Conservation (phyloP, 2,888 invertebrate genomes). For the Ischnura elegans region DNA sequence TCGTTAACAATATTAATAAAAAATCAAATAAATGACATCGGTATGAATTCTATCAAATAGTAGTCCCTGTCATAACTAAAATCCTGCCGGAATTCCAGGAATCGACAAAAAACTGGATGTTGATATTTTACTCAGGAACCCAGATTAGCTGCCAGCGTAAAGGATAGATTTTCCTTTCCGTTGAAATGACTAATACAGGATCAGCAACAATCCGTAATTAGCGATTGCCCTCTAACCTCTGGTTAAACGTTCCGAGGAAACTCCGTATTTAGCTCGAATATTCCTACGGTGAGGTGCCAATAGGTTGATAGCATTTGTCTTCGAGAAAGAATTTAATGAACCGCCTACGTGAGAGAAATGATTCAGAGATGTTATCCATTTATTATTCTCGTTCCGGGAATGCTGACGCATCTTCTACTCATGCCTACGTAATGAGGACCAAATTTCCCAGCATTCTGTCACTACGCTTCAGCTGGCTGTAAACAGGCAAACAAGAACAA, state of each 20-base stretch:
- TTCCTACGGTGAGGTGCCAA: not conserved
- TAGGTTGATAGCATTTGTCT: not conserved
- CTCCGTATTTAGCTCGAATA: not conserved
- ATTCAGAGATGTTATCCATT: not conserved
- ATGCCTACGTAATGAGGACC: not conserved
- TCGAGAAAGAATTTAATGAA: not conserved
- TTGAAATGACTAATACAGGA: not conserved
- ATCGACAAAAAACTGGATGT: not conserved
- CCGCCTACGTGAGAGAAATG: not conserved
- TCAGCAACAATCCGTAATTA: not conserved
- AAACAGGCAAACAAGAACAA: no score
- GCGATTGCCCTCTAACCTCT: slow-evolving; percentile 1
- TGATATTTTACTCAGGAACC: not conserved
- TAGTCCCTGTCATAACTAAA: not conserved
- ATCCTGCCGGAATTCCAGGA: not conserved
- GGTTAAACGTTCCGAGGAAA: not conserved
- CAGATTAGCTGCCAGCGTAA: not conserved
- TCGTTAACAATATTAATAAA: not conserved
- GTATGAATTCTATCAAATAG: not conserved
- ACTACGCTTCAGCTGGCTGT: not conserved
- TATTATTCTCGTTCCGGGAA: not conserved
- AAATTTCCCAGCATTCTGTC: not conserved
- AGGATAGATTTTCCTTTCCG: not conserved
- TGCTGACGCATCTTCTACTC: not conserved
- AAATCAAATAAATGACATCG: not conserved